Percentiles rank a stretch among this genome's conserved stretches.
Evolutionary conservation across 1,140 invertebrate genomes (phyloP).

Genomic region (Ladona fulva): DNA sequence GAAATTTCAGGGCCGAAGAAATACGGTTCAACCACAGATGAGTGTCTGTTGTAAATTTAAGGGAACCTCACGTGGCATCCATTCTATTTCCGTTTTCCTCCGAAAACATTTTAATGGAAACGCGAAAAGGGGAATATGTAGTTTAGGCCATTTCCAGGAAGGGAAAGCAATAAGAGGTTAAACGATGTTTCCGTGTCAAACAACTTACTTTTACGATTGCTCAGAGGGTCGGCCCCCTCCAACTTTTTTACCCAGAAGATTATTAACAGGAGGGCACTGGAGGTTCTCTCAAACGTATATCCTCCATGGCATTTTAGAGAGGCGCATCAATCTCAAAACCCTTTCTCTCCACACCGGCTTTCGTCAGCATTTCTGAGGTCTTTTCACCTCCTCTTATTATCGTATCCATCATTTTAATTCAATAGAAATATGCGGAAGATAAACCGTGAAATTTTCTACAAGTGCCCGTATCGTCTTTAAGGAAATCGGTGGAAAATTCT

Average conservation of each 20-base stretch:
- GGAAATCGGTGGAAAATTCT: too few relatives aligned
- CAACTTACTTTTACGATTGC: not conserved
- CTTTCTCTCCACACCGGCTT: not conserved
- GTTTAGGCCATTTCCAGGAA: not conserved
- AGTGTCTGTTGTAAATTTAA: too few relatives aligned
- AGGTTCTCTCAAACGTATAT: not conserved
- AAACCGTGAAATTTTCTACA: not conserved
- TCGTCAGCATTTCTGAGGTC: not conserved
- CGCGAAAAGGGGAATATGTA: not conserved
- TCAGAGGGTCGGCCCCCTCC: too few relatives aligned
- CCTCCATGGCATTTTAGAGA: not conserved
- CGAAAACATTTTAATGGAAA: too few relatives aligned
- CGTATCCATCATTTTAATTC: conserved; percentile 8
- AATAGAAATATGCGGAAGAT: not conserved
- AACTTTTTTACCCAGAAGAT: not conserved
- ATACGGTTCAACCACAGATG: too few relatives aligned
- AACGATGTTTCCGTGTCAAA: not conserved
- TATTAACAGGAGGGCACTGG: not conserved
- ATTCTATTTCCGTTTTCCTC: too few relatives aligned
- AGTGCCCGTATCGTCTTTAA: too few relatives aligned
- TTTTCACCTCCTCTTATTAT: not conserved
- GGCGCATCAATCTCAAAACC: not conserved
- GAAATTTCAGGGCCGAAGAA: too few relatives aligned
- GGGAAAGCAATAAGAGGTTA: not conserved
- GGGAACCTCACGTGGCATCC: too few relatives aligned